phyloP scores from a whole-genome alignment of 2,797 vertebrate species.

The Sebastiscus albofasciatus region DNA sequence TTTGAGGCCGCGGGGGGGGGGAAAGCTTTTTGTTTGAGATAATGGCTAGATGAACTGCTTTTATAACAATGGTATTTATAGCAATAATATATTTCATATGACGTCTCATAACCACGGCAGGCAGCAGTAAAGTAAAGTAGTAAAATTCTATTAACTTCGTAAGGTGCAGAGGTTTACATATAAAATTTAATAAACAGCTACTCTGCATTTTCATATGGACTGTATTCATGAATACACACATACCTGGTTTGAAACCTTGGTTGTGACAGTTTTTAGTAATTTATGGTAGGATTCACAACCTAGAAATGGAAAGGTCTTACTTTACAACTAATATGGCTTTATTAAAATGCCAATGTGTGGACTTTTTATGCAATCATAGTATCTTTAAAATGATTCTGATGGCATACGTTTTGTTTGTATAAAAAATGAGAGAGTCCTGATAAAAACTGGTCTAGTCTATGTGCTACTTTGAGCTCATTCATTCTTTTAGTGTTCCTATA shows the following conservation, averaged over 20 bases:
- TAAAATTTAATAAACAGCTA: not conserved
- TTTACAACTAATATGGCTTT: not conserved
- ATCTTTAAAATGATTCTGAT: not conserved
- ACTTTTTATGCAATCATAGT: not conserved
- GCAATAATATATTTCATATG: not conserved
- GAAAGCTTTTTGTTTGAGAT: conserved; percentile 7
- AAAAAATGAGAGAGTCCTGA: not conserved
- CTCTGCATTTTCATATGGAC: not conserved
- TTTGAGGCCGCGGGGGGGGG: conserved; percentile 16
- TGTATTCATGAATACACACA: not conserved
- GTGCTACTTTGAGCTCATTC: not conserved
- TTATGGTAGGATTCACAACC: not conserved
- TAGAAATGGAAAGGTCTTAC: not conserved
- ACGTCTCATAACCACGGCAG: not conserved
- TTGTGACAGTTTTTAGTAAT: not conserved
- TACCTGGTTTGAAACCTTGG: not conserved
- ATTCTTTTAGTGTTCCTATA: not conserved
- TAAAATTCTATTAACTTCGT: not conserved
- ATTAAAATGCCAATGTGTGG: not conserved
- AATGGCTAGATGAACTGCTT: conserved; percentile 5
- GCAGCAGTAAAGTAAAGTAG: not conserved
- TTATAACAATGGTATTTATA: conserved; percentile 6
- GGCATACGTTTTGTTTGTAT: not conserved
- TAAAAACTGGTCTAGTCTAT: not conserved
- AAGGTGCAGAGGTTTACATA: not conserved